Base-by-base conservation (phyloP, 2,888 invertebrate species). In the Ptilodon capucinus region DNA sequence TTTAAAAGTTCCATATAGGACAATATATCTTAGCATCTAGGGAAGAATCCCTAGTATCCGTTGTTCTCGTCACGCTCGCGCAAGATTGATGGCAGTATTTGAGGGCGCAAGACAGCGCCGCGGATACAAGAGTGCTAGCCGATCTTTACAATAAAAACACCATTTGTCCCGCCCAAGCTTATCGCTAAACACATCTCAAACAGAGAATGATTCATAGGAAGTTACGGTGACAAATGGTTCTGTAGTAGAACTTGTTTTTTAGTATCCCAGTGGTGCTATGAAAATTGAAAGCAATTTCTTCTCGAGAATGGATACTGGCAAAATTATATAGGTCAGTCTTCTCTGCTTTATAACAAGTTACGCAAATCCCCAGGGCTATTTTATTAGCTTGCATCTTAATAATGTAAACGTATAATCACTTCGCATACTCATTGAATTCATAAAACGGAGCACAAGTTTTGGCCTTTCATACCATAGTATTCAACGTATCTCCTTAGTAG, bases 41-140 rank as follows among this genome's bases (percentile, higher is more conserved):
- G 2, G 21, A 6, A 11, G 14, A 19, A 39, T n/a, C 39, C 19
- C 36, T 36, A 18, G 36, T 14, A 14, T n/a, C n/a, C 13, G 11
- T 13, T 6, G n/a, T n/a, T 6, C 17, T 9, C 17, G 18, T 13
- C 17, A 35, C 17, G 35, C 11, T 35, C 17, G 35, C 16, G 17
- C 21, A 21, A 38, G 39, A 39, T 39, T 39, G 39, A 39, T 39
- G 39, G 21, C 39, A n/a, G 8, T 39, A 21, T 39, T 39, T 39
- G 21, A n/a, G 13, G 9, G 14, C 14, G 28, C 9, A 14, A 39
- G 39, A 39, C 39, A 39, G 17, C 39, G 21, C 13, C 21, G 17
- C 39, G 21, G 21, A 21, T 39, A 39, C 39, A 13, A 36, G 34
- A 9, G 21, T 21, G 21, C 39, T 21, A 39, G 39, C 21, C 19